Percentiles rank a stretch among this genome's conserved stretches.
phyloP scores from a whole-genome alignment of 2,888 invertebrate species.

The Halictus quadricinctus region DNA sequence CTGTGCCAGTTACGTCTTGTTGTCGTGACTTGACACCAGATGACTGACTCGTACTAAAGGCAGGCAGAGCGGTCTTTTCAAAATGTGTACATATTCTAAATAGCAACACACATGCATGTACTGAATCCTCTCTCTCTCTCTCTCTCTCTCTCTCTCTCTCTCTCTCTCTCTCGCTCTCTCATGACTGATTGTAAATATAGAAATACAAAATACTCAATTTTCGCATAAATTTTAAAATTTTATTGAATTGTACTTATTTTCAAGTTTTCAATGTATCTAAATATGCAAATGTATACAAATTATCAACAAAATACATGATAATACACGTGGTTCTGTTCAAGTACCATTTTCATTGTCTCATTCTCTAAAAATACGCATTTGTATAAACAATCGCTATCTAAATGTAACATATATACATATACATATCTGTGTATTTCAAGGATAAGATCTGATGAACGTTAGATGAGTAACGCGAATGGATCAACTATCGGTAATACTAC shows the following conservation, averaged over 20 bases:
- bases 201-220: not conserved
- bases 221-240: not conserved
- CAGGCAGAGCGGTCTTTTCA: not conserved
- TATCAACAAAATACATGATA: conserved; percentile 15
- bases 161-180: not conserved
- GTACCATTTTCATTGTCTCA: not conserved
- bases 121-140: not conserved
- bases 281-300: conserved; percentile 12
- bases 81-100: not conserved
- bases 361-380: conserved; percentile 9
- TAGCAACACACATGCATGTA: too few species aligned
- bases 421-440: not conserved
- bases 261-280: not conserved
- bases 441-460: not conserved
- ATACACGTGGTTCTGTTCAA: conserved; percentile 9
- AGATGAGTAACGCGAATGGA: not conserved
- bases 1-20: not conserved
- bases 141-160: not conserved
- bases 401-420: conserved; percentile 9
- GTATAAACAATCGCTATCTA: conserved; percentile 1
- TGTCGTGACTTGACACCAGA: not conserved
- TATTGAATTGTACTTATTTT: not conserved
- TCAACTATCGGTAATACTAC: not conserved
- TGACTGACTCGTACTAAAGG: not conserved
- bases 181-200: not conserved